phyloP scores from a whole-genome alignment of 1,140 invertebrate genomes.

The Philaenus spumarius region DNA sequence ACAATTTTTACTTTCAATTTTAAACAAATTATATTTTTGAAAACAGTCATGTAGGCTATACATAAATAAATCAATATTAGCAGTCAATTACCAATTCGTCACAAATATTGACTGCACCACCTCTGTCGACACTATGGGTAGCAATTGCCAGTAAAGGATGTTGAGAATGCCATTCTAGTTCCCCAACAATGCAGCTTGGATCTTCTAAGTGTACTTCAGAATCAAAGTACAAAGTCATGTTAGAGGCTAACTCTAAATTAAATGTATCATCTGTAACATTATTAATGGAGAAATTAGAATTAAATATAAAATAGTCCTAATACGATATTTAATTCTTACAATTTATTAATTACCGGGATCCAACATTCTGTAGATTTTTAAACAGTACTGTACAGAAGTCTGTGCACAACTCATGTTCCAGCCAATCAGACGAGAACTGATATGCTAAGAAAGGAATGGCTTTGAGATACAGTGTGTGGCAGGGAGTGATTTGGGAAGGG shows the following conservation, averaged over 20 bases:
- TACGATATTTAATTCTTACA: no score
- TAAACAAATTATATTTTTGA: constrained; percentile 9
- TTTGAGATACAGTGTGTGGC: no score
- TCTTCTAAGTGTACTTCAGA: constrained; percentile 29
- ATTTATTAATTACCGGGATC: no score
- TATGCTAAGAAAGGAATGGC: no score
- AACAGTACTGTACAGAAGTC: no score
- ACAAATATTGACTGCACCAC: constrained; percentile 80
- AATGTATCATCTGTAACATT: background rate
- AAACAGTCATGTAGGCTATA: background rate
- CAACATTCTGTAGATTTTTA: no score
- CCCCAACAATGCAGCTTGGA: constrained; percentile 12
- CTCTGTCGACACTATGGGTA: constrained; percentile 77
- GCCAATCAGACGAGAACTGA: no score
- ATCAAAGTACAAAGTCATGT: constrained; percentile 34
- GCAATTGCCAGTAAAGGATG: constrained; percentile 61
- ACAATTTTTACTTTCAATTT: constrained; percentile 8
- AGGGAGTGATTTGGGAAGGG: no score
- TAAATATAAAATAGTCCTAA: no score
- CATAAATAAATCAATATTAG: background rate
- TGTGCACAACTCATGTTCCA: no score
- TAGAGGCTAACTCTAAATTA: background rate
- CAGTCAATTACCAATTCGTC: constrained; percentile 63
- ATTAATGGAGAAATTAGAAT: no score
- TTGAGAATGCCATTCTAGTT: constrained; percentile 31